These are phyloP conservation scores for Sarcophaga variegata DNA, from an alignment of 2,888 invertebrate species.

Conservation along the genomic window DNA sequence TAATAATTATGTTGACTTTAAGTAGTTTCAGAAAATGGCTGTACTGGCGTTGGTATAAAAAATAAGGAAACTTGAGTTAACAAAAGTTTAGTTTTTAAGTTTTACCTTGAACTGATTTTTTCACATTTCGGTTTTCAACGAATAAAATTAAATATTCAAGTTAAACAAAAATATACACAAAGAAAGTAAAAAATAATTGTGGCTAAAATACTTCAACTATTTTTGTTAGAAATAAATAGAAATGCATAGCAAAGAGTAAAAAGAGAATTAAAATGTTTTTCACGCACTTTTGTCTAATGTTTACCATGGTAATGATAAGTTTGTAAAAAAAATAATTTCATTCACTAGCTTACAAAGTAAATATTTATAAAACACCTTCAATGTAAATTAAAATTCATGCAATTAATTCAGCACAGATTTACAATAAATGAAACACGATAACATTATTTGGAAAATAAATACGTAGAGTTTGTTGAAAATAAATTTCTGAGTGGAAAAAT, in stretches of 20 bases:
- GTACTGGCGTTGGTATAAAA: neutral
- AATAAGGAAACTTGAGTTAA: neutral
- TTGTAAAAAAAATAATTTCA: too few relatives aligned
- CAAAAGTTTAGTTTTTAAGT: slow-evolving; percentile 22
- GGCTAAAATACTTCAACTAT: too few relatives aligned
- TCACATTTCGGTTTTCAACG: neutral
- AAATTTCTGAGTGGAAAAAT: too few relatives aligned
- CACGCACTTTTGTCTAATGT: too few relatives aligned
- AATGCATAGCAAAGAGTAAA: too few relatives aligned
- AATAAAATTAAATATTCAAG: neutral
- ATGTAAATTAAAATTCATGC: slow-evolving; percentile 2
- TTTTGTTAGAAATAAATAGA: too few relatives aligned
- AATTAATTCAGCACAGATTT: slow-evolving; percentile 1
- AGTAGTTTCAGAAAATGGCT: neutral
- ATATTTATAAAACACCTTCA: slow-evolving; percentile 10
- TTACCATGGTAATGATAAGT: too few relatives aligned
- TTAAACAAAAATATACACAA: neutral
- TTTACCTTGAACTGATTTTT: slow-evolving; percentile 41
- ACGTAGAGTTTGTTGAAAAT: too few relatives aligned
- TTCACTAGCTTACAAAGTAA: neutral
- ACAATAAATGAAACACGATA: neutral
- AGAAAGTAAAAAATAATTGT: neutral
- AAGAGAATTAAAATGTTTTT: too few relatives aligned
- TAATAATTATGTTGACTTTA: neutral
- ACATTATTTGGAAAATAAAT: too few relatives aligned